These are phyloP conservation scores for Sebastes jordani DNA, from an alignment of 2,797 vertebrate genomes.

Conservation along the genomic window DNA sequence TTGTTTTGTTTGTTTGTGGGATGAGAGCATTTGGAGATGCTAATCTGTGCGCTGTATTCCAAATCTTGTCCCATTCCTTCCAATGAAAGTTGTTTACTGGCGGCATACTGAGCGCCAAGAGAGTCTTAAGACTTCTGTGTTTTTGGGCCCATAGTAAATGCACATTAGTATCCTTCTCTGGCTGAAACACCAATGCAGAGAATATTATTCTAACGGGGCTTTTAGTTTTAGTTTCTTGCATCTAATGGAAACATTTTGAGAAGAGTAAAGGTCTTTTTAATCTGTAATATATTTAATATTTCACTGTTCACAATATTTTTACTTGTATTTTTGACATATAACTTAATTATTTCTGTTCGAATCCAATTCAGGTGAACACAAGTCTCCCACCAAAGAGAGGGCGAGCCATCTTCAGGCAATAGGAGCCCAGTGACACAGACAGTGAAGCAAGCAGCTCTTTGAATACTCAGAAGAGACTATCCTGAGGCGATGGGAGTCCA, in stretches of 20 bases:
- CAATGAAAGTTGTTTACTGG: slow-evolving; percentile 6
- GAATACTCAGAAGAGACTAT: too few species aligned
- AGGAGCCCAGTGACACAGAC: too few species aligned
- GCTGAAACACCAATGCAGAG: neutral
- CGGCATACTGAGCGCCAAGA: neutral
- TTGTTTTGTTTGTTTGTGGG: neutral
- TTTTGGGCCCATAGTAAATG: neutral
- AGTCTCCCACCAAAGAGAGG: too few species aligned
- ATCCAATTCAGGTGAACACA: too few species aligned
- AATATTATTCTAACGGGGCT: neutral
- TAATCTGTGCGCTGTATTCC: slow-evolving; percentile 2
- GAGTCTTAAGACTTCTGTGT: slow-evolving; percentile 7
- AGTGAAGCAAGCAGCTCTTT: too few species aligned
- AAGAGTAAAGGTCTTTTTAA: neutral
- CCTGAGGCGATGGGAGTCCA: too few species aligned
- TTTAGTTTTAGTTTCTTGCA: neutral
- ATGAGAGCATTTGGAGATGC: slow-evolving; percentile 7
- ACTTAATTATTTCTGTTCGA: too few species aligned
- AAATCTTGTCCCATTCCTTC: neutral
- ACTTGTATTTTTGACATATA: too few species aligned
- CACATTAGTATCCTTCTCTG: neutral
- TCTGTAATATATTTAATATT: too few species aligned
- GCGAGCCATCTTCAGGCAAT: too few species aligned
- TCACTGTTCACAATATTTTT: too few species aligned
- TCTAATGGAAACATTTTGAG: slow-evolving; percentile 6